Conservation (phyloP, 2,113 vertebrate species). For the Tricholaema leucomelas region DNA sequence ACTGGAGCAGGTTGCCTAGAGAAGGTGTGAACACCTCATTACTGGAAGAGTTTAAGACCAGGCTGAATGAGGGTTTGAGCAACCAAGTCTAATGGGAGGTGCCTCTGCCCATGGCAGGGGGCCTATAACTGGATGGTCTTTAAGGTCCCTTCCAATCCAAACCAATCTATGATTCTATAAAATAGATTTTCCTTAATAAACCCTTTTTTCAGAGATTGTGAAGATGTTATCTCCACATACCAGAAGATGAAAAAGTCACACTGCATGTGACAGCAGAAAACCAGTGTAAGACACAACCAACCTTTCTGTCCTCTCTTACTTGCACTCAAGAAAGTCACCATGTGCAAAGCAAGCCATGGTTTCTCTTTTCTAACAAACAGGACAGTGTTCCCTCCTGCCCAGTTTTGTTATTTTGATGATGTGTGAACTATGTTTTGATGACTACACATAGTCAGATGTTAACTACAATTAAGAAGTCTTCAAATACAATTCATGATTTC, state of each 20-base stretch:
- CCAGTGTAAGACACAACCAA: neutral
- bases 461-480: neutral
- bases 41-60: no score
- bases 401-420: neutral
- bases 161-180: neutral
- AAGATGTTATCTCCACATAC: neutral
- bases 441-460: neutral
- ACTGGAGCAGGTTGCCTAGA: no score
- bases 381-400: neutral
- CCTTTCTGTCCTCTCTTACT: neutral
- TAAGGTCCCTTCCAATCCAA: no score
- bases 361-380: neutral
- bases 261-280: neutral
- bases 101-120: no score
- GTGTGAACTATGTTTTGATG: neutral
- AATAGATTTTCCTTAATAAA: neutral
- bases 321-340: neutral
- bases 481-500: neutral
- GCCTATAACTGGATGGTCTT: no score
- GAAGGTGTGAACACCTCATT: no score
- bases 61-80: no score
- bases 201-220: neutral
- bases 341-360: neutral
- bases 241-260: neutral
- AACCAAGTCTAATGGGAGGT: no score